Evolutionary conservation across 2,888 invertebrate genomes (phyloP).

Genomic region (Eupithecia insigniata): DNA sequence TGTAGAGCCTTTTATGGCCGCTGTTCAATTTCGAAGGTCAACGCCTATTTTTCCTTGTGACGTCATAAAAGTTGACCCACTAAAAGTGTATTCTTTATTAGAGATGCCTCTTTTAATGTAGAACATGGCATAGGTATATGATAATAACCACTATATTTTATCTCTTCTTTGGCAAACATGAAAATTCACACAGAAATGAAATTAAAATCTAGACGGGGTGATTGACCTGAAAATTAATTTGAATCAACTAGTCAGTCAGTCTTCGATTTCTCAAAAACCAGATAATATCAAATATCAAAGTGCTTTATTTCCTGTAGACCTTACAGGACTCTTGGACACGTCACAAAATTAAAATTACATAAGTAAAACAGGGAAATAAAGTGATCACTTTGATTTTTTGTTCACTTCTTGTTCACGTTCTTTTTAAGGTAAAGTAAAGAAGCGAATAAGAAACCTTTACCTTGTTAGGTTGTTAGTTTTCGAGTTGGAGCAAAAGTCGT

Average conservation of each 20-base stretch:
- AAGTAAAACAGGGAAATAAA: too few relatives aligned
- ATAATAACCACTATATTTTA: neutral
- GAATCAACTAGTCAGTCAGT: neutral
- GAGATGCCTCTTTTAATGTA: neutral
- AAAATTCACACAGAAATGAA: neutral
- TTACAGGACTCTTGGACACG: too few relatives aligned
- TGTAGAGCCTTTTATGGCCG: neutral
- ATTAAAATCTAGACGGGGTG: neutral
- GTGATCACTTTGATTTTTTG: too few relatives aligned
- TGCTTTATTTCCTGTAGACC: too few relatives aligned
- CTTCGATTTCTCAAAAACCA: neutral
- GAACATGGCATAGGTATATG: neutral
- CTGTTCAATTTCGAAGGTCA: neutral
- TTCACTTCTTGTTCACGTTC: too few relatives aligned
- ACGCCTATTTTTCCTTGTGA: neutral
- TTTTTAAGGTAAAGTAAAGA: too few relatives aligned
- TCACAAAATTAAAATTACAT: too few relatives aligned
- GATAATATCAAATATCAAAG: too few relatives aligned
- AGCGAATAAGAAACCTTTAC: too few relatives aligned
- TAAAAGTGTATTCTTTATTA: neutral
- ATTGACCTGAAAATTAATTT: constrained; percentile 6
- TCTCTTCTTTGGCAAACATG: neutral
- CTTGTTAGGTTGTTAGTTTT: too few relatives aligned
- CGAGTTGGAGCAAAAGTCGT: too few relatives aligned
- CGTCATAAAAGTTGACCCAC: constrained; percentile 6